Evolutionary conservation across 1,140 invertebrate genomes (phyloP), one percentile per base, ranked within the genome.

Genomic region (Sycophaga agraensis): DNA sequence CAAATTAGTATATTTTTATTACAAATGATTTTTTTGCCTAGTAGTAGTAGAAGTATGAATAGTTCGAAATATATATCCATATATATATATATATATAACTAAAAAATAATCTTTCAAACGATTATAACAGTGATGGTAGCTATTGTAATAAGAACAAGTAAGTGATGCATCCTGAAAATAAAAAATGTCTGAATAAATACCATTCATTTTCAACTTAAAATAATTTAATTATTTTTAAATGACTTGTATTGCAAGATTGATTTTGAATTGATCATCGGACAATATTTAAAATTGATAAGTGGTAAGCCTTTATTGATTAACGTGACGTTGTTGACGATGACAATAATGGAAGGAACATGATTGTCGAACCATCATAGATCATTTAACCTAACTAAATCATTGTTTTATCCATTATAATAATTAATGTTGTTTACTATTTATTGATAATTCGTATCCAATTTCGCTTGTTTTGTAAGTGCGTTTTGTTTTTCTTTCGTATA

Each of bases 391-490:
- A 49, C 28, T 39, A 39, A n/a, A 40, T 7, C 24, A 59, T 51
- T 45, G 12, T 31, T 26, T 45, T 51, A 53, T 28, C n/a, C 37
- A 24, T 60, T 37, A 11, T 39, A 54, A 48, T 61, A 26, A 45
- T 28, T 35, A 54, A 55, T 61, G 59, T 54, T 54, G 40, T 54
- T 46, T 26, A 53, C 28, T 61, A 40, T 55, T 22, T 39, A 46
- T 60, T 46, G 21, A 48, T 53, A 34, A 45, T 48, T 40, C 48
- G 22, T 63, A 62, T 65, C 56, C 17, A 49, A 57, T 39, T n/a
- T 64, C 56, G 65, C 67, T 68, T 68, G 64, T 63, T 62, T 64
- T 66, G 50, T 61, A 61, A 61, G 9, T 61, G 50, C 50, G 50
- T 61, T 40, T 40, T 39, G 37, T 46, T 17, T 49, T 49, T 49